A percentile compares a stretch with the other conserved stretches of the same genome.
phyloP scores from a whole-genome alignment of 1,140 invertebrate genomes.

The Schmidtea mediterranea region DNA sequence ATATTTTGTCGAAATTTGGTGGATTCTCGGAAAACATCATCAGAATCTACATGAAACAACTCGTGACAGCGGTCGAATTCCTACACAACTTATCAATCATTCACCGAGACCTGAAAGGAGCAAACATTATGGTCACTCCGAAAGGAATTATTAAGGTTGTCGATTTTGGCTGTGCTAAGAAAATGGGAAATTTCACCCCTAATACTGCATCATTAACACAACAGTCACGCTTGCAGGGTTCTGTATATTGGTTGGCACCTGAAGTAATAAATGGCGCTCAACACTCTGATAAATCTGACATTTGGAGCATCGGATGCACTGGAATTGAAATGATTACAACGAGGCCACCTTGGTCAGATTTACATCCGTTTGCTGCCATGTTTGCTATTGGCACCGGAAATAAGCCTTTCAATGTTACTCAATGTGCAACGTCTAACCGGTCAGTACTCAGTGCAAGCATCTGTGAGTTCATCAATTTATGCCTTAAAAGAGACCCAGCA shows the following conservation, averaged over 20 bases:
- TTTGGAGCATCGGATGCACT: slow-evolving; percentile 85
- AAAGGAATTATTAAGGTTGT: slow-evolving; percentile 62
- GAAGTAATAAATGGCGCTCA: slow-evolving; percentile 61
- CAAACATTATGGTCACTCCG: slow-evolving; percentile 68
- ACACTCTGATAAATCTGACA: slow-evolving; percentile 70
- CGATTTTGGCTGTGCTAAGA: slow-evolving; percentile 81
- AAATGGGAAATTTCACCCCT: slow-evolving; percentile 56
- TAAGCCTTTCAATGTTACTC: too few relatives aligned
- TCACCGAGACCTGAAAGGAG: slow-evolving; percentile 36
- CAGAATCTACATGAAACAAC: slow-evolving; percentile 36
- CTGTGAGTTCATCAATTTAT: too few relatives aligned
- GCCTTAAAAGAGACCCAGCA: too few relatives aligned
- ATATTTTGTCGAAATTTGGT: slow-evolving; percentile 28
- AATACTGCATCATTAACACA: slow-evolving; percentile 95
- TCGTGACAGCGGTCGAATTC: slow-evolving; percentile 72
- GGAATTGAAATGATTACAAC: slow-evolving; percentile 61
- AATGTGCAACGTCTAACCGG: too few relatives aligned
- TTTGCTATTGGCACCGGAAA: too few relatives aligned
- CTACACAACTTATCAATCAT: slow-evolving; percentile 31
- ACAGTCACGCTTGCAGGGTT: slow-evolving; percentile 30
- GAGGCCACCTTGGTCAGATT: slow-evolving; percentile 28
- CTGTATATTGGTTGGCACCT: slow-evolving; percentile 27
- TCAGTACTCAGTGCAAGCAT: too few relatives aligned
- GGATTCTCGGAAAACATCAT: slow-evolving; percentile 28
- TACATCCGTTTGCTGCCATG: too few relatives aligned